Conservation (phyloP, 2,888 invertebrate genomes). For the Metopia argyrocephala region DNA sequence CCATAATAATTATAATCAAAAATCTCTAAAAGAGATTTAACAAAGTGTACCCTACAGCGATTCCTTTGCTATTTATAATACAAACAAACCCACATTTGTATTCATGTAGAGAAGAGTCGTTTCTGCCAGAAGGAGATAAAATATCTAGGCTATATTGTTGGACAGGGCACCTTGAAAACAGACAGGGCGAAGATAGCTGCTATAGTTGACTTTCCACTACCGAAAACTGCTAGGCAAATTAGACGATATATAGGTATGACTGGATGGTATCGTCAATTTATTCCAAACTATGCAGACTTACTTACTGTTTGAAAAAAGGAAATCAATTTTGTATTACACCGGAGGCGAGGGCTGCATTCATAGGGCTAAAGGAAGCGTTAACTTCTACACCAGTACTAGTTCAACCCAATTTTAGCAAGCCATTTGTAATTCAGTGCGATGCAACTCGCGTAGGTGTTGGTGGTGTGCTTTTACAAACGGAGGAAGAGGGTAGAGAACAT, state of each 20-base stretch:
- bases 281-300: conserved; percentile 17
- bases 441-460: conserved; percentile 26
- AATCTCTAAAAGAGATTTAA: too few species aligned
- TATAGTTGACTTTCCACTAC: conserved; percentile 25
- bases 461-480: conserved; percentile 24
- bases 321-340: neutral
- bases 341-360: conserved; percentile 22
- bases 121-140: conserved; percentile 23
- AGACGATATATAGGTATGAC: conserved; percentile 46
- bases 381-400: conserved; percentile 23
- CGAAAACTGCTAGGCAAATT: neutral
- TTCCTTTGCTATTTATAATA: too few species aligned
- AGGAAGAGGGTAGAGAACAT: conserved; percentile 14
- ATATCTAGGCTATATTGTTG: conserved; percentile 41
- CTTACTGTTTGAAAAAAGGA: conserved; percentile 15
- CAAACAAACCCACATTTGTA: too few species aligned
- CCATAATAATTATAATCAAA: too few species aligned
- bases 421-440: conserved; percentile 35
- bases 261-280: conserved; percentile 42
- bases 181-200: conserved; percentile 19
- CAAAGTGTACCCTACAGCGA: too few species aligned
- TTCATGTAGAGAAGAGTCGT: conserved; percentile 26
- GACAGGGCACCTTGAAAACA: conserved; percentile 19
- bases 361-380: conserved; percentile 19
- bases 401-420: conserved; percentile 32